phyloP scores from a whole-genome alignment of 2,797 vertebrate genomes.

The Alosa sapidissima region DNA sequence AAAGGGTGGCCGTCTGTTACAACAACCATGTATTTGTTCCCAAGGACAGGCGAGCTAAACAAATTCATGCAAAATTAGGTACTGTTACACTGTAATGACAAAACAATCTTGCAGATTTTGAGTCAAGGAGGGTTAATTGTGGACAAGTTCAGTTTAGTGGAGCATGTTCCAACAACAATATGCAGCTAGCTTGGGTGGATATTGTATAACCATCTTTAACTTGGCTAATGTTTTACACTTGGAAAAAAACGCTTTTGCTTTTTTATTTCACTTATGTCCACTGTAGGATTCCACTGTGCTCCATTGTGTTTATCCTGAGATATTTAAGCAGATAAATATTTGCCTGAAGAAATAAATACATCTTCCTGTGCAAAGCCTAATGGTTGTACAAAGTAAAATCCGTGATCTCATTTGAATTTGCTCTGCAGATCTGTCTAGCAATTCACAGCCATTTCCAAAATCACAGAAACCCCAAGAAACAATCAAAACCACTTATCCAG shows the following conservation, averaged over 20 bases:
- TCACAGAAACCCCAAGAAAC: no score
- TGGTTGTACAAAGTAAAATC: not conserved
- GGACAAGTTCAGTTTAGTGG: no score
- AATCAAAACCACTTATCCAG: no score
- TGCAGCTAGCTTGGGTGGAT: no score
- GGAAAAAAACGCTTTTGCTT: not conserved
- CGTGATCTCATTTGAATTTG: no score
- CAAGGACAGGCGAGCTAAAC: constrained; percentile 36
- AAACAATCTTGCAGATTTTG: no score
- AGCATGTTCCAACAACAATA: no score
- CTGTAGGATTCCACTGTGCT: not conserved
- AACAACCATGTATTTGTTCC: constrained; percentile 56
- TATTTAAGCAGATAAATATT: not conserved
- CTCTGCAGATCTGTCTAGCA: no score
- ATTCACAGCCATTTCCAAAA: no score
- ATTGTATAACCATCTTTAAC: not conserved
- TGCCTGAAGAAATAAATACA: not conserved
- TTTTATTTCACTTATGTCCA: not conserved
- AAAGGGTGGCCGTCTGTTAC: constrained; percentile 56
- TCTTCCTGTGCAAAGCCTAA: not conserved
- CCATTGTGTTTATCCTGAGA: not conserved
- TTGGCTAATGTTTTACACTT: not conserved
- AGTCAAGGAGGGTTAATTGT: no score
- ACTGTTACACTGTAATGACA: not conserved
- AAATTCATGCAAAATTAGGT: not conserved